Evolutionary conservation across 2,888 invertebrate species (phyloP).

Genomic region (Phymatocera aterrima): DNA sequence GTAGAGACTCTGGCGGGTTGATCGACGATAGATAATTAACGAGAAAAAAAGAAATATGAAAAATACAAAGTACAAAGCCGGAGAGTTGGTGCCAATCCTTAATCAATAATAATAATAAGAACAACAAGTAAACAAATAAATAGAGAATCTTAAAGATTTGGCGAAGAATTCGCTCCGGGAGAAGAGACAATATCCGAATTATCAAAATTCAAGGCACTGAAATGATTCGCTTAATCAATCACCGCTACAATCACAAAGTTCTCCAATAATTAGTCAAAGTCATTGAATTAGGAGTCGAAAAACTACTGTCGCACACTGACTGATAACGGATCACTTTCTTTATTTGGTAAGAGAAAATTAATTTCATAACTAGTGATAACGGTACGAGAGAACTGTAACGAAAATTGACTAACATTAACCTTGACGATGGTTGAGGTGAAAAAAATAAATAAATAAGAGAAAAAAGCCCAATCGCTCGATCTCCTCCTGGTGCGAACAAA

Average conservation of each 20-base stretch:
- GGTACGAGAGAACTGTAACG: no score
- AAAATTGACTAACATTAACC: no score
- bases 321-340: no score
- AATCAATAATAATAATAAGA: not conserved
- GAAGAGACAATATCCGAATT: slow-evolving; percentile 2
- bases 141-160: not conserved
- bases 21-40: not conserved
- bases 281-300: no score
- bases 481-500: not conserved
- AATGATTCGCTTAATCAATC: not conserved
- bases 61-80: not conserved
- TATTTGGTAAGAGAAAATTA: not conserved
- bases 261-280: no score
- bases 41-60: not conserved
- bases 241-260: not conserved
- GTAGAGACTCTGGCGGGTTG: not conserved
- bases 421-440: no score
- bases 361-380: not conserved
- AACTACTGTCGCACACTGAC: no score
- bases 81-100: not conserved
- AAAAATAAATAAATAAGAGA: no score
- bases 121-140: no score
- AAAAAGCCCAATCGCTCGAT: not conserved
- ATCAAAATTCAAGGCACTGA: not conserved
- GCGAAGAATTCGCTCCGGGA: not conserved